Evolutionary conservation across 2,888 invertebrate species (phyloP).

Genomic region (Caenorhabditis zanzibari): DNA sequence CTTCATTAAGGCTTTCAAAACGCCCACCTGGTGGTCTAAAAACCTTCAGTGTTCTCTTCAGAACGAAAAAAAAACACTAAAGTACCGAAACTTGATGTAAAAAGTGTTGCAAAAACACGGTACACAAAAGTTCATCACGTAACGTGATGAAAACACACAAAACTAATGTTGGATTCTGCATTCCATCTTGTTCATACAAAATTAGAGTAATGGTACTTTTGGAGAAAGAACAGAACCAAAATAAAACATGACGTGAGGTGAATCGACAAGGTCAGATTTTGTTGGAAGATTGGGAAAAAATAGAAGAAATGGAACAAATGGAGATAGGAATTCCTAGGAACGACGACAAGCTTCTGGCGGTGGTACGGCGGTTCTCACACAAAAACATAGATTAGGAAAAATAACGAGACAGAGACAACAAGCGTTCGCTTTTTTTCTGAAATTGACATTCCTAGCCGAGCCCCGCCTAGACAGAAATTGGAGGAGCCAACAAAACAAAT

Average conservation of each 20-base stretch:
- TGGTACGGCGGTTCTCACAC: slow-evolving; percentile 14
- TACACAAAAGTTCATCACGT: slow-evolving; percentile 35
- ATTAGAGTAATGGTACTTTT: not conserved
- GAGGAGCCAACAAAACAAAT: slow-evolving; percentile 23
- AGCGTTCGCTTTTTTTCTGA: slow-evolving; percentile 33
- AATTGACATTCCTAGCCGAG: slow-evolving; percentile 30
- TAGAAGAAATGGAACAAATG: not conserved
- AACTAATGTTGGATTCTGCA: slow-evolving; percentile 38
- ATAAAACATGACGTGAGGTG: slow-evolving; percentile 44
- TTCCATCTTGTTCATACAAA: slow-evolving; percentile 14
- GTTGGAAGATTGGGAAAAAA: slow-evolving; percentile 10
- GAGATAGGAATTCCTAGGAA: slow-evolving; percentile 6
- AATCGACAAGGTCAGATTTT: slow-evolving; percentile 44
- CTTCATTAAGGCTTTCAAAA: not conserved
- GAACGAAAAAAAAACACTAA: no score
- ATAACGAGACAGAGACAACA: slow-evolving; percentile 16
- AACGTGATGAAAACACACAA: slow-evolving; percentile 23
- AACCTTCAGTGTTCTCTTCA: not conserved
- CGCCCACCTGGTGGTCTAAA: not conserved
- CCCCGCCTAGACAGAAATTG: slow-evolving; percentile 6
- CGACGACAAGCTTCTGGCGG: slow-evolving; percentile 24
- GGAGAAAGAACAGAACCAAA: slow-evolving; percentile 26
- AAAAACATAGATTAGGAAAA: slow-evolving; percentile 23
- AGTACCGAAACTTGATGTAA: not conserved
- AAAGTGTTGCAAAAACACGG: not conserved